A percentile compares a stretch with the other conserved stretches of the same genome.
Evolutionary conservation across 2,888 invertebrate species (phyloP).

Genomic region (Nymphalis urticae): DNA sequence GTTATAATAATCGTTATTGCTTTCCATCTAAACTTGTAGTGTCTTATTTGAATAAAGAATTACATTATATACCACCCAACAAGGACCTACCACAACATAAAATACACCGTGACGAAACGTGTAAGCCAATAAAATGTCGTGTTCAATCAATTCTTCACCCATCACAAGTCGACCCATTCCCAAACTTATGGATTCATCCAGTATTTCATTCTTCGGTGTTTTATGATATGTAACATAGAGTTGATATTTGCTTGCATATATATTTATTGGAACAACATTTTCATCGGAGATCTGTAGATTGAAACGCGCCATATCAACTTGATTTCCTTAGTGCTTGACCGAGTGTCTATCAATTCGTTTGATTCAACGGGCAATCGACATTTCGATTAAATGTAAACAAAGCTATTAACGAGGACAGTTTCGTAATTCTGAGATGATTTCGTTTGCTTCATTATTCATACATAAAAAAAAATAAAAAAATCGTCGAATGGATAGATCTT

Average conservation of each 20-base stretch:
- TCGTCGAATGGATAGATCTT: no score
- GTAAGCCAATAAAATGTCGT: slow-evolving; percentile 38
- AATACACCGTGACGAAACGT: slow-evolving; percentile 17
- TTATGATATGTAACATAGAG: background rate
- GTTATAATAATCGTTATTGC: slow-evolving; percentile 12
- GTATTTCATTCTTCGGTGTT: background rate
- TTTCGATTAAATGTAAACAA: slow-evolving; percentile 1
- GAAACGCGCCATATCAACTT: slow-evolving; percentile 17
- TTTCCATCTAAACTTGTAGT: slow-evolving; percentile 11
- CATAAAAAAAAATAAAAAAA: no score
- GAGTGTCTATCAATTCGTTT: slow-evolving; percentile 15
- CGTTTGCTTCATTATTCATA: no score
- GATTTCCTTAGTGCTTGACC: slow-evolving; percentile 23
- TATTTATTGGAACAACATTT: slow-evolving; percentile 6
- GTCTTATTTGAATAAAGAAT: slow-evolving; percentile 9
- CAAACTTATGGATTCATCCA: slow-evolving; percentile 16
- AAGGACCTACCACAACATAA: slow-evolving; percentile 29
- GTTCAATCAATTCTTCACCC: slow-evolving; percentile 61
- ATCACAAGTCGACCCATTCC: slow-evolving; percentile 47
- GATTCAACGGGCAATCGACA: slow-evolving; percentile 10
- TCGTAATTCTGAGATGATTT: background rate
- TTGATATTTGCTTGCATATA: slow-evolving; percentile 4
- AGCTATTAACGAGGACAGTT: background rate
- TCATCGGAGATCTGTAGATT: background rate
- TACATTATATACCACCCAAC: slow-evolving; percentile 21